Base-by-base conservation (phyloP, 2,888 invertebrate genomes). In the Pseudococcus viburni region DNA sequence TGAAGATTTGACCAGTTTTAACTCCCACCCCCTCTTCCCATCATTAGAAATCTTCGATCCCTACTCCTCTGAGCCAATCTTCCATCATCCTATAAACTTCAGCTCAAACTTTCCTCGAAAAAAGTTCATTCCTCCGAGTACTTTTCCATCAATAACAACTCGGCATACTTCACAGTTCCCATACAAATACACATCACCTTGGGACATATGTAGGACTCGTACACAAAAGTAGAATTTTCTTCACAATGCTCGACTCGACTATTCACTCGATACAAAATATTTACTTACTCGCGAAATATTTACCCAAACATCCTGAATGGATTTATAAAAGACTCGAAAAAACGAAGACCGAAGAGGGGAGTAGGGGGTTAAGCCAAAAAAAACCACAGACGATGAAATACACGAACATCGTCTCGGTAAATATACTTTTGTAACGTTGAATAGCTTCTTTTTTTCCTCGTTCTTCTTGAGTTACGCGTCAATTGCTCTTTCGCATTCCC, bases 281-380 rank as follows among this genome's bases (percentile, higher is more conserved):
- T 64, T 64, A 64, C 64, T 33, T 33, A 33, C 1, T 64, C 64
- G 64, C 22, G 11, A 64, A 64, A 64, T 64, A 64, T 64, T 64
- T 64, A 64, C 64, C 64, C 64, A 64, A 64, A 19, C 64, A 77
- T 77, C 77, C 77, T 15, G 77, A 77, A 77, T 64, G 19, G 64
- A 64, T 64, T 64, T 19, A 64, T 19, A 64, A 64, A 64, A 64
- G 1, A 33, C 26, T 33, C 64, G 19, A 22, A 6, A 59, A 17
- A 59, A 59, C 2, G 8, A 8, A 64, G 51, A 51, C 5, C 12
- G 26, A 33, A 33, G n/a, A 33, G 26, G 26, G 26, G 51, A 51
- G 51, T 51, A 51, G 7, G 51, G 51, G 12, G 0, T 0, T 11
- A 46, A 46, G 12, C 9, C 46, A 12, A 46, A 51, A 51, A 51